Evolutionary conservation across 2,888 invertebrate species (phyloP).

Genomic region (Caenorhabditis becei): DNA sequence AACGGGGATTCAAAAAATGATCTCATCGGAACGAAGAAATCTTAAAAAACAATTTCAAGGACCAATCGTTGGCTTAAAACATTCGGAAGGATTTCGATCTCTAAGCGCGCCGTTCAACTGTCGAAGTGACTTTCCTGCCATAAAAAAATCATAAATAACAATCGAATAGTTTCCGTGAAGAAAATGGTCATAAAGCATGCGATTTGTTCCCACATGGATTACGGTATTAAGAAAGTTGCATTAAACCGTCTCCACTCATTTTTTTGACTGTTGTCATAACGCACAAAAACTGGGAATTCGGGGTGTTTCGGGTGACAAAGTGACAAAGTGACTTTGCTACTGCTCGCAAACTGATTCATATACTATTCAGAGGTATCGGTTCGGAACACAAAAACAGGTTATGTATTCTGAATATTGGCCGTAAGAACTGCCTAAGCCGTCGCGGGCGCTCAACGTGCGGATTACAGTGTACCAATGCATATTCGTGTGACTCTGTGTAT

Average conservation of each 20-base stretch:
- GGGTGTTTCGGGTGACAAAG: neutral
- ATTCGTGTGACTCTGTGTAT: slow-evolving; percentile 39
- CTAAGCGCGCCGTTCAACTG: slow-evolving; percentile 24
- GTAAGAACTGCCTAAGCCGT: slow-evolving; percentile 60
- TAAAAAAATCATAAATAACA: slow-evolving; percentile 40
- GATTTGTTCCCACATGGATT: slow-evolving; percentile 31
- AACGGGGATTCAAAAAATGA: too few species aligned
- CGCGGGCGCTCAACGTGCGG: slow-evolving; percentile 50
- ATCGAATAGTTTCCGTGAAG: slow-evolving; percentile 25
- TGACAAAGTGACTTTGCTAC: slow-evolving; percentile 21
- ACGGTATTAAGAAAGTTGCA: slow-evolving; percentile 19
- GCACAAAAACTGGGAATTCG: neutral
- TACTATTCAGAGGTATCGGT: slow-evolving; percentile 58
- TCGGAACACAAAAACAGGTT: slow-evolving; percentile 63
- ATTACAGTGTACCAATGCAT: slow-evolving; percentile 56
- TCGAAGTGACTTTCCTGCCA: neutral
- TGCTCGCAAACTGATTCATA: slow-evolving; percentile 38
- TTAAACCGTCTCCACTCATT: slow-evolving; percentile 14
- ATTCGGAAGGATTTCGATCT: slow-evolving; percentile 52
- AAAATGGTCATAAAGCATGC: slow-evolving; percentile 33
- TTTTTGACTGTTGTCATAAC: slow-evolving; percentile 29
- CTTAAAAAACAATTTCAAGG: too few species aligned
- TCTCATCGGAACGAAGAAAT: too few species aligned
- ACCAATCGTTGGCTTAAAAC: too few species aligned
- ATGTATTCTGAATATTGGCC: slow-evolving; percentile 48